phyloP scores from a whole-genome alignment of 2,888 invertebrate genomes.

The Lithophane leautieri region DNA sequence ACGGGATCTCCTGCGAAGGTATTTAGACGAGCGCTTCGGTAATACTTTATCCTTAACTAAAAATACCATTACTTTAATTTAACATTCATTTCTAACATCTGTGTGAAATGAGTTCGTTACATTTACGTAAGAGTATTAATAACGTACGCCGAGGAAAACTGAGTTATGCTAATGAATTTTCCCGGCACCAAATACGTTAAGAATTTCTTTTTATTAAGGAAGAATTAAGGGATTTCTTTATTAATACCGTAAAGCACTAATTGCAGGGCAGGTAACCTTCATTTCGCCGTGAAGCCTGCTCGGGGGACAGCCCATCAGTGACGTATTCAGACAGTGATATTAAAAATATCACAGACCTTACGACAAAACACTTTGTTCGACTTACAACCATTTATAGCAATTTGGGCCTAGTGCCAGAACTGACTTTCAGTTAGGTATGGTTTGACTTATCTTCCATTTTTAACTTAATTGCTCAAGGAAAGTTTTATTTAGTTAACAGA shows the following conservation, averaged over 20 bases:
- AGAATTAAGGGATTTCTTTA: conserved; percentile 83
- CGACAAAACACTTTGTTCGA: conserved; percentile 28
- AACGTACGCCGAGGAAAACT: conserved; percentile 53
- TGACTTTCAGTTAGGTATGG: conserved; percentile 15
- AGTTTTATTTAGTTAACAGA: conserved; percentile 37
- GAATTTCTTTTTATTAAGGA: conserved; percentile 78
- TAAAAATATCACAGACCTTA: conserved; percentile 19
- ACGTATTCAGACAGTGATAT: conserved; percentile 60
- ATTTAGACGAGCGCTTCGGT: conserved; percentile 60
- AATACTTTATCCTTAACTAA: conserved; percentile 64
- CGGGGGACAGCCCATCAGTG: conserved; percentile 70
- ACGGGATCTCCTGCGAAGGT: conserved; percentile 62
- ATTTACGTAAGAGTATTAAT: conserved; percentile 60
- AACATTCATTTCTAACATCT: conserved; percentile 44
- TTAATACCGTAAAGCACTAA: conserved; percentile 82
- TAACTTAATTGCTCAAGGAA: conserved; percentile 24
- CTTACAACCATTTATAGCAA: conserved; percentile 10
- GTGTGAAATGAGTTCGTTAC: conserved; percentile 45
- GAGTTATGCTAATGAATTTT: conserved; percentile 70
- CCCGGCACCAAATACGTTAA: conserved; percentile 65
- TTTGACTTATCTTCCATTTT: conserved; percentile 15
- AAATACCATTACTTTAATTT: conserved; percentile 53
- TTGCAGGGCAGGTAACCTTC: conserved; percentile 79
- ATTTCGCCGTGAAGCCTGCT: conserved; percentile 76
- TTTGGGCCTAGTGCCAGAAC: conserved; percentile 24